Base-by-base conservation (phyloP, 2,113 vertebrate species). In the Noturus placidus region DNA sequence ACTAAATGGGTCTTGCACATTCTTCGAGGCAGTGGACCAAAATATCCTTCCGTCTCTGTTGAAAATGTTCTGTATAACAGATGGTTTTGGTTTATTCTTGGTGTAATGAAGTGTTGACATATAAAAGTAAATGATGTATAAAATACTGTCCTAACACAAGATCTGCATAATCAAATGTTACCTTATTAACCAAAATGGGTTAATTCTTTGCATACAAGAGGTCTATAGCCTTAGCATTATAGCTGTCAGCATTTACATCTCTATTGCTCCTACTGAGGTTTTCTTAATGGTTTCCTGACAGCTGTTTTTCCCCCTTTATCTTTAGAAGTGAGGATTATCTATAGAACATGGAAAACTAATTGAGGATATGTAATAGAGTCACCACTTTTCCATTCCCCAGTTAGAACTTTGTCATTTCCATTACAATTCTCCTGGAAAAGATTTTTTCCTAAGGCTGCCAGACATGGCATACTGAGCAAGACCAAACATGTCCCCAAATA, bases 31-130 rank as follows among this genome's bases (percentile, higher is more conserved):
- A 92, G 88, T 91, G 89, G 82, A 83, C 90, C 57, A 87, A 87
- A 88, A 92, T 87, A 91, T 91, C 91, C 15, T 61, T 57, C 46
- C 9, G 13, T 81, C 30, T 63, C 84, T 85, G 57, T 91, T 89
- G 82, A 90, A 91, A 89, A 92, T 89, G 90, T 93, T 93, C 91
- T 90, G 90, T 82, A 0, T 89, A 91, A 92, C 93, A 94, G 93
- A 94, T 94, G 93, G 92, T 94, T 93, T 89, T 93, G 92, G 86
- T 94, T 93, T 88, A 67, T 82, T 87, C 52, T 35, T 25, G 30
- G 86, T 87, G 84, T 88, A 89, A 91, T 87, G 87, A 92, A 89
- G 87, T 86, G 90, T 93, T 91, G 89, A 88, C 86, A 88, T 81
- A 72, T 83, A 85, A 87, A 90, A 87, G 78, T 89, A 82, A 90